These are phyloP conservation scores for Crocodylus rhombifer DNA, from an alignment of 2,797 vertebrate genomes.

Conservation along the genomic window DNA sequence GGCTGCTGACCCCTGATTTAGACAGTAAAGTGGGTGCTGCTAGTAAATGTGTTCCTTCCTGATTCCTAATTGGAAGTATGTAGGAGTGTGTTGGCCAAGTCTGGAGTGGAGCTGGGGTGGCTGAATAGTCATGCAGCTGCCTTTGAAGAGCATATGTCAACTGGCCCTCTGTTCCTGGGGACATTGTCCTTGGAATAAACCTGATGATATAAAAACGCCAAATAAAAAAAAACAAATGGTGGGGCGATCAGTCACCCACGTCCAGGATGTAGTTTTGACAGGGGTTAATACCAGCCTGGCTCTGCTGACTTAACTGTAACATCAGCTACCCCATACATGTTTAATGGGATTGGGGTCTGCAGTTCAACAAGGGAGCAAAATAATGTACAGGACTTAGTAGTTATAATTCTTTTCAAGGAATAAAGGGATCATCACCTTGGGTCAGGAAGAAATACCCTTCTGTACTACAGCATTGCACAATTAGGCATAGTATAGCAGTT, in stretches of 20 bases:
- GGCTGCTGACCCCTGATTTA: background rate
- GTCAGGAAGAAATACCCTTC: background rate
- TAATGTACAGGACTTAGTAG: background rate
- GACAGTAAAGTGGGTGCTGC: background rate
- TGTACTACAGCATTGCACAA: background rate
- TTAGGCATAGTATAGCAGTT: background rate
- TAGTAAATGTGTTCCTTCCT: background rate
- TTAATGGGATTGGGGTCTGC: background rate
- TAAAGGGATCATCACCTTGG: background rate
- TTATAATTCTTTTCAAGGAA: background rate
- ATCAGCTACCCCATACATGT: background rate
- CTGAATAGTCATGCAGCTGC: accelerated
- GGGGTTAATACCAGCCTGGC: background rate
- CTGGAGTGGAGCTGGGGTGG: background rate
- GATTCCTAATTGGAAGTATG: background rate
- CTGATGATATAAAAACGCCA: background rate
- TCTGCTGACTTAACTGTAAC: background rate
- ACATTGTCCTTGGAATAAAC: background rate
- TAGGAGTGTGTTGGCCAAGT: background rate
- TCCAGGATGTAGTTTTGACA: background rate
- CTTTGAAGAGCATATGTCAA: background rate
- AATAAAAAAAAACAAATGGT: accelerated
- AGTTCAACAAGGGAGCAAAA: background rate
- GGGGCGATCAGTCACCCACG: accelerated
- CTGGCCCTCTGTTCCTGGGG: background rate